Base-by-base conservation (phyloP, 2,888 invertebrate genomes). In the Pantelozetes paolii region DNA sequence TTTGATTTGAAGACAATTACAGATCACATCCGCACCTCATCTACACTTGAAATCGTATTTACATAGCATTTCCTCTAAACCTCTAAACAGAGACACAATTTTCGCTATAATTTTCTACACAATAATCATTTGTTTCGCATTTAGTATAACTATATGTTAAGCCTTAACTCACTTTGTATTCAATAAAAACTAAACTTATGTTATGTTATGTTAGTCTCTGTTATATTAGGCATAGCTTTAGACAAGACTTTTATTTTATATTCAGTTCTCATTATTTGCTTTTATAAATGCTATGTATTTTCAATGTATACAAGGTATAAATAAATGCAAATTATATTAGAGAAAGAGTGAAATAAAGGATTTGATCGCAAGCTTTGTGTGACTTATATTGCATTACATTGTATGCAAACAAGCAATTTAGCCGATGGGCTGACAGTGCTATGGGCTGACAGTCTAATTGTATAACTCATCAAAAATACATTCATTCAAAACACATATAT, bases 41-140 rank as follows among this genome's bases (percentile, higher is more conserved):
- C 64, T 20, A 64, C 36, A 64, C 36, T 36, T 9, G n/a, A 64
- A 64, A 64, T 64, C 32, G 20, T 64, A 64, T 64, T 64, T 64
- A 64, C 64, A 64, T 64, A 64, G 36, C 64, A 64, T 64, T 64
- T 64, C 64, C 64, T 64, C 57, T 64, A n/a, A n/a, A n/a, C n/a
- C n/a, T n/a, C n/a, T n/a, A 20, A 64, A 40, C 20, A 64, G 64
- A 64, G 3, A 64, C 36, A 36, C 64, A 64, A 64, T 64, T 64
- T 50, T 50, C 45, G 45, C n/a, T n/a, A n/a, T n/a, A n/a, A n/a
- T n/a, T n/a, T 62, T 11, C 36, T 32, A 64, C 32, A 64, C 5
- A 64, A 32, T 64, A 64, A 32, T 64, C 28, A 15, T 64, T 64
- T 36, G 64, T 36, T 64, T 36, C 36, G 18, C 36, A 64, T 64